These are phyloP conservation scores for Mixornis gularis DNA, from an alignment of 2,113 vertebrate species.

Conservation along the genomic window DNA sequence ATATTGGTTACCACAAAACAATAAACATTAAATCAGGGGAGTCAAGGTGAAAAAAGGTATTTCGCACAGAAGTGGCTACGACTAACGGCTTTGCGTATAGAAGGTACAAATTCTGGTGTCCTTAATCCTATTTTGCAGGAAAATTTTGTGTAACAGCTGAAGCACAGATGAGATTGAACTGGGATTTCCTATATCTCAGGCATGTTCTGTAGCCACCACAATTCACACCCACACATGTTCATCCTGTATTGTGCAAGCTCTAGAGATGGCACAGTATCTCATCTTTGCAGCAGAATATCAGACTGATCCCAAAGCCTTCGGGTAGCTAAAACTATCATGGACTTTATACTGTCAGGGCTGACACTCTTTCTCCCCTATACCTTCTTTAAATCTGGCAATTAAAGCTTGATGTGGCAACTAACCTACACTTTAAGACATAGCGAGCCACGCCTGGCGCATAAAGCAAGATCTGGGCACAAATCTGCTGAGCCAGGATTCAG, in stretches of 20 bases:
- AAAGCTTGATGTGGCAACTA: not conserved
- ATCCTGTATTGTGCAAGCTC: not conserved
- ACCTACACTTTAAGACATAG: not conserved
- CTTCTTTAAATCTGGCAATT: not conserved
- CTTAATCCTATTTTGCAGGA: not conserved
- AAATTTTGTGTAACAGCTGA: not conserved
- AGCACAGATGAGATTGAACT: not conserved
- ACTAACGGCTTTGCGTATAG: not conserved
- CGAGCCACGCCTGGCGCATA: accelerated
- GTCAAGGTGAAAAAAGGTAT: not conserved
- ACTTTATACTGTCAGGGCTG: not conserved
- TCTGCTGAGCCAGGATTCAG: not conserved
- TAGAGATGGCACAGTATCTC: not conserved
- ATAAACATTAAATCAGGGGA: not conserved
- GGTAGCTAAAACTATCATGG: not conserved
- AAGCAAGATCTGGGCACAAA: not conserved
- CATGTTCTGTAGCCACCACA: not conserved
- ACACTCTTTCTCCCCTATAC: not conserved
- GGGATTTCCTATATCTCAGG: not conserved
- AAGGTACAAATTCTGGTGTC: not conserved
- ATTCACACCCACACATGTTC: not conserved
- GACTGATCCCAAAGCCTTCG: not conserved
- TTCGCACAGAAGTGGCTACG: accelerated
- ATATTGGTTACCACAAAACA: not conserved
- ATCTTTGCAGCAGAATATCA: not conserved